Percentiles rank a stretch among this genome's conserved stretches.
Evolutionary conservation across 2,797 vertebrate species (phyloP).

Genomic region (Tangara arthus): DNA sequence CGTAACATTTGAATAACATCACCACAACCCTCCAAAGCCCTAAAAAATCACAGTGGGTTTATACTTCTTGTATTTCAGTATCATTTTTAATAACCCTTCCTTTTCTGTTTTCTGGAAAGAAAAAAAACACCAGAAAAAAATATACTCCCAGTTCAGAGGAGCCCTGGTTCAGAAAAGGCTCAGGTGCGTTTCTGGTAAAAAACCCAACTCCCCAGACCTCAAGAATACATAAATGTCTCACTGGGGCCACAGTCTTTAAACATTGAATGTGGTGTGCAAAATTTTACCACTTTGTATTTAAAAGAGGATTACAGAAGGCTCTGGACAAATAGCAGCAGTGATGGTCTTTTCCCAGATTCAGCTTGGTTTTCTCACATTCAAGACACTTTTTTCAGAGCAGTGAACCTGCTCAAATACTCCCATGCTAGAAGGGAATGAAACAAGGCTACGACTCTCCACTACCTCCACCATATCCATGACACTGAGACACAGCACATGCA

Average conservation of each 20-base stretch:
- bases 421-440: background rate
- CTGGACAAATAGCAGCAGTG: background rate
- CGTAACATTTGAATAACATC: background rate
- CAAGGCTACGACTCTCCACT: background rate
- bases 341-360: background rate
- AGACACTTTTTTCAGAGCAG: background rate
- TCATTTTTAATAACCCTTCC: background rate
- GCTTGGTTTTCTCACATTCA: background rate
- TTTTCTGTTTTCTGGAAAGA: background rate
- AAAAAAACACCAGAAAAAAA: background rate
- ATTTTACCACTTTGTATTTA: background rate
- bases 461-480: background rate
- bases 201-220: background rate
- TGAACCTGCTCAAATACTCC: background rate
- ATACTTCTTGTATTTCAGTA: constrained; percentile 10
- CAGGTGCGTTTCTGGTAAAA: background rate
- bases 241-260: background rate
- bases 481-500: constrained; percentile 50
- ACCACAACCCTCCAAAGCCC: background rate
- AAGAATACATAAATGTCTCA: background rate
- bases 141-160: background rate
- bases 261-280: background rate
- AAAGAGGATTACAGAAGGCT: background rate
- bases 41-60: background rate
- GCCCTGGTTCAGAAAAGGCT: background rate